Percentiles rank a stretch among this genome's conserved stretches.
These are phyloP conservation scores for Synergus gifuensis DNA, from an alignment of 2,888 invertebrate species.

Conservation along the genomic window DNA sequence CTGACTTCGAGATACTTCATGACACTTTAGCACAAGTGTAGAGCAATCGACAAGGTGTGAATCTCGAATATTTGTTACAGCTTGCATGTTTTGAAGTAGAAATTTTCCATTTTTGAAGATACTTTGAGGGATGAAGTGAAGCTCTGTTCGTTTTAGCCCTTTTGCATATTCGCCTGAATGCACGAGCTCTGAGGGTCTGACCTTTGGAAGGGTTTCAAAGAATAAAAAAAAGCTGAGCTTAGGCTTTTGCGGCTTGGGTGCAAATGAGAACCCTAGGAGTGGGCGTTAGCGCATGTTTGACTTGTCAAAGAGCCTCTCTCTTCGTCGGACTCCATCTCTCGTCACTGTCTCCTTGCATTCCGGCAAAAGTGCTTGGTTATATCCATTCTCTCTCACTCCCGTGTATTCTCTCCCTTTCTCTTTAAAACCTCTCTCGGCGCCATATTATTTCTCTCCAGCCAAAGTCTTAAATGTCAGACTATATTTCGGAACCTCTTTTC, in stretches of 20 bases:
- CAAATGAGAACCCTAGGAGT: slow-evolving; percentile 47
- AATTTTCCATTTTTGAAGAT: not conserved
- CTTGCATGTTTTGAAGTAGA: not conserved
- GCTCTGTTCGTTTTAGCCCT: slow-evolving; percentile 32
- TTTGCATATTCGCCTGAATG: slow-evolving; percentile 37
- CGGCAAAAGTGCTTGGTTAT: slow-evolving; percentile 12
- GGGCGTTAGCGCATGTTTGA: slow-evolving; percentile 67
- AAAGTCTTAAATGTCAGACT: slow-evolving; percentile 32
- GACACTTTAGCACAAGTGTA: too few species aligned
- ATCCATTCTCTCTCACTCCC: not conserved
- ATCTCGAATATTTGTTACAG: too few species aligned
- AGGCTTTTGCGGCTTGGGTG: slow-evolving; percentile 46
- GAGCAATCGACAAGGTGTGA: too few species aligned
- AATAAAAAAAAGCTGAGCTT: slow-evolving; percentile 44
- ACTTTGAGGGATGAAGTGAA: slow-evolving; percentile 10
- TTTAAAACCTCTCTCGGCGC: not conserved
- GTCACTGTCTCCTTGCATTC: slow-evolving; percentile 28
- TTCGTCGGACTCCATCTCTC: slow-evolving; percentile 19
- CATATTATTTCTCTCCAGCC: slow-evolving; percentile 6
- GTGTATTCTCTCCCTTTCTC: not conserved
- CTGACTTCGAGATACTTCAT: too few species aligned
- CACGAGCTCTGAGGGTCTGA: slow-evolving; percentile 22
- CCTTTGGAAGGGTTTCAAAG: slow-evolving; percentile 32
- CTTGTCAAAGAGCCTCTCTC: slow-evolving; percentile 64
- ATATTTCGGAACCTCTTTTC: not conserved